A percentile compares a stretch with the other conserved stretches of the same genome.
Evolutionary conservation across 1,140 invertebrate species (phyloP).

Genomic region (Bursaphelenchus mucronatus): DNA sequence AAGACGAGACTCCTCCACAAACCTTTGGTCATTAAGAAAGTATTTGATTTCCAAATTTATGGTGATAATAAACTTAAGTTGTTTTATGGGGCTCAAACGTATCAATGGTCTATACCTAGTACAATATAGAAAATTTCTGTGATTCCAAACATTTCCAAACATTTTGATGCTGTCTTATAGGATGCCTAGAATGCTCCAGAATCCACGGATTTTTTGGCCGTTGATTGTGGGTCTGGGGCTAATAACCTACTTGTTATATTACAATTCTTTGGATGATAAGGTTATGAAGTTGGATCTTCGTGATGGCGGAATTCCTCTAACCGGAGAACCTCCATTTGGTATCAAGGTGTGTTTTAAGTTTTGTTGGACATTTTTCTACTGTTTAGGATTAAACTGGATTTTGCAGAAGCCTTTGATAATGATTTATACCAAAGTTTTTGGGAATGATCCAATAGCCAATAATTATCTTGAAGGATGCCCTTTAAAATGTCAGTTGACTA

Average conservation of each 20-base stretch:
- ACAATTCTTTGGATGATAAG: too few relatives aligned
- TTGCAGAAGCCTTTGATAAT: background rate
- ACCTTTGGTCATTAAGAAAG: conserved; percentile 1
- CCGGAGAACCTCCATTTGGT: too few relatives aligned
- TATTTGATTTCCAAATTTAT: background rate
- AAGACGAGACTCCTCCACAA: background rate
- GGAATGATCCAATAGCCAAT: background rate
- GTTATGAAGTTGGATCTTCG: too few relatives aligned
- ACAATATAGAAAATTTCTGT: background rate
- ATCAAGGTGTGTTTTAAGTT: too few relatives aligned
- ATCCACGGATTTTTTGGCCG: too few relatives aligned
- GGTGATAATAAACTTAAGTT: background rate
- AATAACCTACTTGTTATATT: too few relatives aligned
- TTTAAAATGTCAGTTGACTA: background rate
- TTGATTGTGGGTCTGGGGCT: too few relatives aligned
- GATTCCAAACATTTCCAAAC: background rate
- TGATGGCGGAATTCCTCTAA: too few relatives aligned
- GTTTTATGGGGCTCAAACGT: background rate
- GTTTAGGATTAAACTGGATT: background rate
- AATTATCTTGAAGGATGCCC: background rate
- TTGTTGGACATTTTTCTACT: background rate
- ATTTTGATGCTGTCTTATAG: background rate
- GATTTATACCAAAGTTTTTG: conserved; percentile 23
- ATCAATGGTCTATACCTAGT: background rate
- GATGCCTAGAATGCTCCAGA: too few relatives aligned